A percentile compares a stretch with the other conserved stretches of the same genome.
These are phyloP conservation scores for Romanogobio albipinnatus DNA, from an alignment of 2,113 vertebrate genomes.

Conservation along the genomic window DNA sequence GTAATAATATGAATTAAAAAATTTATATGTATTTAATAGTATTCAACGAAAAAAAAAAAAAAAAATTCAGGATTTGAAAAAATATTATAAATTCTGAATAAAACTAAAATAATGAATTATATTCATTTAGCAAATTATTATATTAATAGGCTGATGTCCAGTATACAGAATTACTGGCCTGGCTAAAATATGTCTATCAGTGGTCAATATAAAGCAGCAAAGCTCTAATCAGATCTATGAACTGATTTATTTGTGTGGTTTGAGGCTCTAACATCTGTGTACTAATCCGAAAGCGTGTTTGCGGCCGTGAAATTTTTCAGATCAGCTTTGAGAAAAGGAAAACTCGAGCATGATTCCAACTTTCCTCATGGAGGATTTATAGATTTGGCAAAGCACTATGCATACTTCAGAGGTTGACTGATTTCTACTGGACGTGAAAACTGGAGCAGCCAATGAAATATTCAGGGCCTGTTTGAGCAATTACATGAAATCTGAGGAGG, in stretches of 20 bases:
- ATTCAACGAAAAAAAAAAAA: too few relatives aligned
- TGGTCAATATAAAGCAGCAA: background rate
- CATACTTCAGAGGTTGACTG: constrained; percentile 16
- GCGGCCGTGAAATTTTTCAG: background rate
- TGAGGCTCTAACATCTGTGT: background rate
- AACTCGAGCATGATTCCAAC: background rate
- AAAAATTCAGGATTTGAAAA: too few relatives aligned
- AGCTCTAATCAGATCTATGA: background rate
- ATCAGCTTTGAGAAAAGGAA: constrained; percentile 2
- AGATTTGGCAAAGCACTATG: background rate
- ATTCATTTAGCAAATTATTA: too few relatives aligned
- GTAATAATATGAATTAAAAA: too few relatives aligned
- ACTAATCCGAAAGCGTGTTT: background rate
- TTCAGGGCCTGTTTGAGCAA: background rate
- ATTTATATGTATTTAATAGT: too few relatives aligned
- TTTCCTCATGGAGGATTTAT: constrained; percentile 6
- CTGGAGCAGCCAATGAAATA: constrained; percentile 30
- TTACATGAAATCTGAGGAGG: background rate
- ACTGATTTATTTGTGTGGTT: background rate
- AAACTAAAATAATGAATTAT: too few relatives aligned
- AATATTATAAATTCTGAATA: too few relatives aligned
- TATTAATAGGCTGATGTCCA: too few relatives aligned
- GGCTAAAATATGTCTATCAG: background rate
- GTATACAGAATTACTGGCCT: background rate
- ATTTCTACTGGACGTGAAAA: constrained; percentile 11